These are phyloP conservation scores for Platyrinchus mystaceus DNA, from an alignment of 2,797 vertebrate species.

Conservation along the genomic window DNA sequence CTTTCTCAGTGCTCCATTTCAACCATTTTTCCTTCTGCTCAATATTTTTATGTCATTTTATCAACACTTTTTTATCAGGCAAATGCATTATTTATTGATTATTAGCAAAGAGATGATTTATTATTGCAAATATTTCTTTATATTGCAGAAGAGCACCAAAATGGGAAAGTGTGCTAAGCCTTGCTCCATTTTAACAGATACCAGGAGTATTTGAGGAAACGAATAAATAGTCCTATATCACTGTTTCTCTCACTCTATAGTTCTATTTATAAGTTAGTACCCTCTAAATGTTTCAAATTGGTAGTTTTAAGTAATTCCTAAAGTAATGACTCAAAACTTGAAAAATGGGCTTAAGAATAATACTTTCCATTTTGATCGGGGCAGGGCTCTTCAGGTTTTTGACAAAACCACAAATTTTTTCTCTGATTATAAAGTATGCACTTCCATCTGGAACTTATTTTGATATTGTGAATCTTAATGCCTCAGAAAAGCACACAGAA, in stretches of 20 bases:
- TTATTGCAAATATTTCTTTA: conserved; percentile 29
- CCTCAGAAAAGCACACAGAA: conserved; percentile 17
- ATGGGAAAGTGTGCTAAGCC: background rate
- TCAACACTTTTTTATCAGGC: background rate
- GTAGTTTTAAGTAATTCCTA: background rate
- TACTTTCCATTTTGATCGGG: background rate
- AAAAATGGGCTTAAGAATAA: background rate
- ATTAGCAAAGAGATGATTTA: conserved; percentile 14
- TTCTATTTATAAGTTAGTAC: background rate
- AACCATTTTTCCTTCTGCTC: background rate
- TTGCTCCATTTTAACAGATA: conserved; percentile 20
- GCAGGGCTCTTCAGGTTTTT: background rate
- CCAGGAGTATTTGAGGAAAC: background rate
- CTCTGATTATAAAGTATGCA: background rate
- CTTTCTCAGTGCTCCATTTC: background rate
- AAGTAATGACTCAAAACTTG: background rate
- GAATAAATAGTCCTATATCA: background rate
- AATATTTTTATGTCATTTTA: background rate
- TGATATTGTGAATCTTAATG: conserved; percentile 31
- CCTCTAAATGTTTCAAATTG: background rate
- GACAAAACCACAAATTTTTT: background rate
- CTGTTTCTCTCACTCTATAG: background rate
- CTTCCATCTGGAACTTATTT: conserved; percentile 54
- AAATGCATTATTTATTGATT: conserved; percentile 24
- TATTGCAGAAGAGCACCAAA: background rate